A percentile compares a stretch with the other conserved stretches of the same genome.
Conservation (phyloP, 2,797 vertebrate species). For the Urocyon cinereoargenteus region DNA sequence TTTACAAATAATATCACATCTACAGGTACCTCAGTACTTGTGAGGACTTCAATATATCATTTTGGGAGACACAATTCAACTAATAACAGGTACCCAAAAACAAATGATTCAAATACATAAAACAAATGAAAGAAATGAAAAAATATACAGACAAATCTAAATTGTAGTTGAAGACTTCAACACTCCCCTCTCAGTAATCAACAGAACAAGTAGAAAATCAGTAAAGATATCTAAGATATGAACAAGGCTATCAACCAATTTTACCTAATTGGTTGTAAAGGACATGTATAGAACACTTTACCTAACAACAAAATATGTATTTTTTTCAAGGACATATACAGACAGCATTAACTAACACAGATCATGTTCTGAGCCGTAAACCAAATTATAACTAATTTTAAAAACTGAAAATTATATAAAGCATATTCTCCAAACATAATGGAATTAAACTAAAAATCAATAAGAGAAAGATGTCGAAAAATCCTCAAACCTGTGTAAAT, state of each 20-base stretch:
- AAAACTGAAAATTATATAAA: neutral
- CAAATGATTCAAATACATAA: neutral
- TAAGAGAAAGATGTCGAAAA: neutral
- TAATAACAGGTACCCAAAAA: neutral
- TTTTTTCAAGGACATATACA: neutral
- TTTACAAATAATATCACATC: neutral
- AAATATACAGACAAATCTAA: slow-evolving; percentile 5
- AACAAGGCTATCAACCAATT: neutral
- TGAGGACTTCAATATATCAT: neutral
- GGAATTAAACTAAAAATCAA: slow-evolving; percentile 31
- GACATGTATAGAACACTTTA: neutral
- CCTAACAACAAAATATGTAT: neutral
- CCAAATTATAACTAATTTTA: neutral
- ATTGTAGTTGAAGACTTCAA: neutral
- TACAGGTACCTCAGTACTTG: neutral
- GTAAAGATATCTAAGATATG: neutral
- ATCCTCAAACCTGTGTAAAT: neutral
- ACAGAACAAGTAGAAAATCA: neutral
- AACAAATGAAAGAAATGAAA: slow-evolving; percentile 7
- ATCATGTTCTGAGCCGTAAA: neutral
- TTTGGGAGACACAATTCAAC: neutral
- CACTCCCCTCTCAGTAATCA: neutral
- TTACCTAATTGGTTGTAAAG: neutral
- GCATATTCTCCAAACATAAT: neutral
- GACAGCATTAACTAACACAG: neutral